These are phyloP conservation scores for Zaprionus bogoriensis DNA, from an alignment of 2,888 invertebrate species.

Conservation along the genomic window DNA sequence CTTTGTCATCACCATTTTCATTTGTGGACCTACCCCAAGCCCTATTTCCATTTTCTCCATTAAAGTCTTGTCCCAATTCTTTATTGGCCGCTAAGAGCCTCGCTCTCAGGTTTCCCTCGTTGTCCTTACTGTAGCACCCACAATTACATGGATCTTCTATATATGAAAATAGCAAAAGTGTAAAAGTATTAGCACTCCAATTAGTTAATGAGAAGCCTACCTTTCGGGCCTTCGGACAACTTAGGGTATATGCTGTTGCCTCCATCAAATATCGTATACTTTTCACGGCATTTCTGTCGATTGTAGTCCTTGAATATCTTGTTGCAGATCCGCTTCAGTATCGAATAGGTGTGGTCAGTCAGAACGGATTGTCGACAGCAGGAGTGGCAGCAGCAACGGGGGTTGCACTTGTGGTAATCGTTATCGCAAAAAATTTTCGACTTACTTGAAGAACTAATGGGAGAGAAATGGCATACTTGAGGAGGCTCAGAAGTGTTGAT, in stretches of 20 bases:
- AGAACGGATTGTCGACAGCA: slow-evolving; percentile 53
- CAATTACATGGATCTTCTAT: not conserved
- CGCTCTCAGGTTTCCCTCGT: too few relatives aligned
- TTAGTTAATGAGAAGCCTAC: slow-evolving; percentile 27
- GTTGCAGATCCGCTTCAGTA: slow-evolving; percentile 75
- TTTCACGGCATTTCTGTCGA: slow-evolving; percentile 63
- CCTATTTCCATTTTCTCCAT: not conserved
- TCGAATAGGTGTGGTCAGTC: slow-evolving; percentile 67
- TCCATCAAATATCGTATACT: slow-evolving; percentile 75
- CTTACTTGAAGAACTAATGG: slow-evolving; percentile 63
- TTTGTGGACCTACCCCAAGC: not conserved
- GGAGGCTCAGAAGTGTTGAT: not conserved
- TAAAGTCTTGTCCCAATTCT: not conserved
- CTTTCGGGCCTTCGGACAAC: slow-evolving; percentile 5
- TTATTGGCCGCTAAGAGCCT: too few relatives aligned
- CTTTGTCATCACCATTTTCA: not conserved
- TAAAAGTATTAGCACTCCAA: not conserved
- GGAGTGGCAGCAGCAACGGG: slow-evolving; percentile 31
- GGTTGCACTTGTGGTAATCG: slow-evolving; percentile 40
- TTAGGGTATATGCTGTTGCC: slow-evolving; percentile 60
- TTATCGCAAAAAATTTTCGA: slow-evolving; percentile 51
- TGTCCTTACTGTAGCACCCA: not conserved
- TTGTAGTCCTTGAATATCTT: slow-evolving; percentile 69
- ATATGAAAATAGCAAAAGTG: not conserved
- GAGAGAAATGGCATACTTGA: not conserved